These are phyloP conservation scores for Halocynthia aurantium DNA, from an alignment of 23 tunicate genomes.

Conservation along the genomic window DNA sequence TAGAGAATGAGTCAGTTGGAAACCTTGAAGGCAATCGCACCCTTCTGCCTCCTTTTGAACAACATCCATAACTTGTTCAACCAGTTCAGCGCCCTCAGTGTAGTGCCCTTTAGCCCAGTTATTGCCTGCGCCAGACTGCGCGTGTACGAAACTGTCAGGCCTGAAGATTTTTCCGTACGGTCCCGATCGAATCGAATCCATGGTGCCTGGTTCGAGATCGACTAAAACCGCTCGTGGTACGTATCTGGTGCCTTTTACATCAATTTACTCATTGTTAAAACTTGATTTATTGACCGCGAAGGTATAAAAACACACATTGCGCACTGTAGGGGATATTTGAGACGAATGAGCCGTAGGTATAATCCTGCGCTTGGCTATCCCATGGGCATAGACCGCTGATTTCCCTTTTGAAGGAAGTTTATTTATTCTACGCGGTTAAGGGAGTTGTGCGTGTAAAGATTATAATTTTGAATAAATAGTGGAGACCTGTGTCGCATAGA, in stretches of 20 bases:
- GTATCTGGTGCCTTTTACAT: conserved; percentile 4
- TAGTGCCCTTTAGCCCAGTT: conserved; percentile 32
- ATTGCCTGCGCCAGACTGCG: conserved; percentile 25
- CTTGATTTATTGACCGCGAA: too few relatives aligned
- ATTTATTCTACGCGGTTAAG: too few relatives aligned
- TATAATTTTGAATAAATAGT: too few relatives aligned
- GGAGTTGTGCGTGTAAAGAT: too few relatives aligned
- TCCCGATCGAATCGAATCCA: conserved; percentile 20
- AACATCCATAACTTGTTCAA: conserved; percentile 18
- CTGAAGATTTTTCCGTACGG: conserved; percentile 8
- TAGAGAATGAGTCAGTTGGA: conserved; percentile 21
- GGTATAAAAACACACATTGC: too few relatives aligned
- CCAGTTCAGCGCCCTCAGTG: conserved; percentile 22
- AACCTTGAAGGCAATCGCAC: conserved; percentile 26
- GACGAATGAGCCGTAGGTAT: too few relatives aligned
- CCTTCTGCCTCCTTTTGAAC: conserved; percentile 12
- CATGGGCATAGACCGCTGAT: too few relatives aligned
- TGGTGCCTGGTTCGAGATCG: conserved; percentile 28
- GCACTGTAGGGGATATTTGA: too few relatives aligned
- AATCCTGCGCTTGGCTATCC: too few relatives aligned
- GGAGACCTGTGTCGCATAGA: too few relatives aligned
- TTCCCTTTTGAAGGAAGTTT: too few relatives aligned
- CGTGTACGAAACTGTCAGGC: conserved; percentile 16
- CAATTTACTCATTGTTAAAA: too few relatives aligned
- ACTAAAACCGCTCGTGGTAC: conserved; percentile 23